These are phyloP conservation scores for Coenonympha glycerion DNA, from an alignment of 2,888 invertebrate species.

Conservation along the genomic window DNA sequence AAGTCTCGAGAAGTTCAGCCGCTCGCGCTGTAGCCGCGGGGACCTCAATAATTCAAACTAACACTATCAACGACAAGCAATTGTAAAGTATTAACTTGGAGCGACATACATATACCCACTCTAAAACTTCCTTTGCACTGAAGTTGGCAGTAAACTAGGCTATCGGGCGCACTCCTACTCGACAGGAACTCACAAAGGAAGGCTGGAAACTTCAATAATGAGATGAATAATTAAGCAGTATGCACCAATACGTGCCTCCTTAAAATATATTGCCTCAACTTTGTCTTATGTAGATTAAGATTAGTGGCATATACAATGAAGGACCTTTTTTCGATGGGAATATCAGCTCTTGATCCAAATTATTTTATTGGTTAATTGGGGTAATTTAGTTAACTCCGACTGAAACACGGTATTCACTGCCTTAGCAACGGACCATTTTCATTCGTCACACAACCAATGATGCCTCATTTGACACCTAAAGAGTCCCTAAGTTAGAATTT, in stretches of 20 bases:
- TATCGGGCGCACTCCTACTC: conserved; percentile 57
- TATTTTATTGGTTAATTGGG: no score
- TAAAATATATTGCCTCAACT: conserved; percentile 16
- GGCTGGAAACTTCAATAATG: conserved; percentile 66
- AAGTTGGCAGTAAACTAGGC: conserved; percentile 56
- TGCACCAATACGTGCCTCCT: conserved; percentile 35
- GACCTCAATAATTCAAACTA: conserved; percentile 23
- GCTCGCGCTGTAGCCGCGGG: not conserved
- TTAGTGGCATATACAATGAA: not conserved
- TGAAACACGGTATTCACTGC: no score
- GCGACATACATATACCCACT: conserved; percentile 55
- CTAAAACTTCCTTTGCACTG: conserved; percentile 45
- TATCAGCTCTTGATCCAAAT: no score
- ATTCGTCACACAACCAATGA: no score
- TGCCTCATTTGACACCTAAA: no score
- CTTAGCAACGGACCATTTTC: no score
- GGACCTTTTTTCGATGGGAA: not conserved
- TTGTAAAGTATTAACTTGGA: conserved; percentile 27
- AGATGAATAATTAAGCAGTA: conserved; percentile 70
- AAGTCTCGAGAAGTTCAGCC: not conserved
- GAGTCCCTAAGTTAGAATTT: no score
- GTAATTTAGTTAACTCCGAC: no score
- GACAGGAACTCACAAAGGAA: conserved; percentile 54
- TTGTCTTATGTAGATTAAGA: conserved; percentile 1
- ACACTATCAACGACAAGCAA: conserved; percentile 27